A percentile compares a stretch with the other conserved stretches of the same genome.
Evolutionary conservation across 2,797 vertebrate species (phyloP).

Genomic region (Caiman crocodilus): DNA sequence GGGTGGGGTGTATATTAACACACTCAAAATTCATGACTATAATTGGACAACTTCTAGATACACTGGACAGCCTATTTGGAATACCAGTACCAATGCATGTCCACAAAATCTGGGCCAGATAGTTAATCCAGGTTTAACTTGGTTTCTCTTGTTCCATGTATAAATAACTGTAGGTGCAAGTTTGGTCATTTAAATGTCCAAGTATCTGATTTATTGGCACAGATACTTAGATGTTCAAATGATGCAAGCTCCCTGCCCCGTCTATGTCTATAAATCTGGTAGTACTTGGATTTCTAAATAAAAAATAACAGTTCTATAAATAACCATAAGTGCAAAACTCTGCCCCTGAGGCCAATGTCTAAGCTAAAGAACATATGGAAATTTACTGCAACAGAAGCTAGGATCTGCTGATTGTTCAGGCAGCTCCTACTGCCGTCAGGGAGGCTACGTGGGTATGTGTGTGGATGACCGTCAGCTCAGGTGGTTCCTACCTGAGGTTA

Average conservation of each 20-base stretch:
- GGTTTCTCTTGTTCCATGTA: not conserved
- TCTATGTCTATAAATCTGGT: conserved; percentile 23
- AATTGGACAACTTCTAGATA: not conserved
- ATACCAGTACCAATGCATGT: not conserved
- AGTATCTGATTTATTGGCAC: conserved; percentile 3
- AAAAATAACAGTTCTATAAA: conserved; percentile 31
- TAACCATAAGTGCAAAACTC: conserved; percentile 39
- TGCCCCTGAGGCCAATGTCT: not conserved
- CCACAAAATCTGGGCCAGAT: not conserved
- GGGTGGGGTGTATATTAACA: not conserved
- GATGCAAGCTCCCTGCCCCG: not conserved
- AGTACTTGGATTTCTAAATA: conserved; percentile 29
- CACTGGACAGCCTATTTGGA: not conserved
- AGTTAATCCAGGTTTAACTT: conserved; percentile 17
- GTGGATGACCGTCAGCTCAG: not conserved
- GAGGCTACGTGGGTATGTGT: not conserved
- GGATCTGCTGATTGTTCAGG: not conserved
- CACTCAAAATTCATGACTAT: not conserved
- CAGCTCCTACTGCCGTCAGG: not conserved
- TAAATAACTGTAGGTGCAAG: conserved; percentile 6
- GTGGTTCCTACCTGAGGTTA: not conserved
- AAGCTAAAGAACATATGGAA: not conserved
- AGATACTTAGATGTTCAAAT: conserved; percentile 1
- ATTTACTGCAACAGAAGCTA: not conserved
- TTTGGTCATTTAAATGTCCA: conserved; percentile 23